Conservation (phyloP, 2,113 vertebrate species). For the Sterna hirundo region DNA sequence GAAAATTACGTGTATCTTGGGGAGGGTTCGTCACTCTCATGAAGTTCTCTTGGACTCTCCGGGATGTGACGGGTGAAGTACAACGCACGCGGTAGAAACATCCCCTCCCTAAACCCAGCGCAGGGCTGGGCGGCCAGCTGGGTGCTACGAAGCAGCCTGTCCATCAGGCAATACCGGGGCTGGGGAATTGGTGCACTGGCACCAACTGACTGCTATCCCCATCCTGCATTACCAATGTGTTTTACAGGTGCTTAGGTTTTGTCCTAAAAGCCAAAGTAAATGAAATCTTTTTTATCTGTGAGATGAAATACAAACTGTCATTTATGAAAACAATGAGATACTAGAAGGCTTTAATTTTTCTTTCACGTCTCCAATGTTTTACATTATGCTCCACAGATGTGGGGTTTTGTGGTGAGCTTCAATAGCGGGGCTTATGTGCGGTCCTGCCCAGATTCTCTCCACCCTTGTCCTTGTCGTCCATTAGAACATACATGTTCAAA, state of each 20-base stretch:
- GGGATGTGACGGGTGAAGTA: background rate
- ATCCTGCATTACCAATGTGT: background rate
- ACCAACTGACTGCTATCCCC: no score
- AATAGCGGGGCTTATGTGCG: background rate
- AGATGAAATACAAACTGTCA: background rate
- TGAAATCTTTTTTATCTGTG: background rate
- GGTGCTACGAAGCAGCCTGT: background rate
- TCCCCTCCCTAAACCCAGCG: background rate
- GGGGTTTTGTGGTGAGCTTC: background rate
- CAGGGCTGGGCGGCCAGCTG: background rate
- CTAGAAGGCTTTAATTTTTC: background rate
- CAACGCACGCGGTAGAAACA: rapidly evolving
- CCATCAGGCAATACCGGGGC: rapidly evolving
- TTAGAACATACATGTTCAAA: background rate
- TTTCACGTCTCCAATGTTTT: background rate
- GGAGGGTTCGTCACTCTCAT: rapidly evolving
- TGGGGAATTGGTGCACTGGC: background rate
- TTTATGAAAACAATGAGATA: background rate
- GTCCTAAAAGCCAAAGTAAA: background rate
- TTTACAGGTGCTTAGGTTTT: background rate
- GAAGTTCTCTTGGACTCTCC: background rate
- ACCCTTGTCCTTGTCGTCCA: background rate
- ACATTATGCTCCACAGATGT: background rate
- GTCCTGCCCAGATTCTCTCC: constrained; percentile 1
- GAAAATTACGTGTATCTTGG: background rate